These are phyloP conservation scores for Cantharis nigra DNA, from an alignment of 2,888 invertebrate species.

Conservation along the genomic window DNA sequence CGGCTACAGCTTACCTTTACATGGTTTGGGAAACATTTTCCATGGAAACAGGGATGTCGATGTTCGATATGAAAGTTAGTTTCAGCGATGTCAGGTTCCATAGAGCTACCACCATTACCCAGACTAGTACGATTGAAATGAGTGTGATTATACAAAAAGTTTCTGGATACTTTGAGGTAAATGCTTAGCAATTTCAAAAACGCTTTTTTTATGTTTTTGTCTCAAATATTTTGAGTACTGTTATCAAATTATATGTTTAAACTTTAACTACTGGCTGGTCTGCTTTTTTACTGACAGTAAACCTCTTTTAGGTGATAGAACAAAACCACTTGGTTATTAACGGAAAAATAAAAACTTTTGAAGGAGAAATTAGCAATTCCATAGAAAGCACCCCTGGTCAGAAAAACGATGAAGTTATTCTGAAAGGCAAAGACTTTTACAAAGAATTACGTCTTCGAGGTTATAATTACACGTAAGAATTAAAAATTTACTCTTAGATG, in stretches of 20 bases:
- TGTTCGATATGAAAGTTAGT: constrained; percentile 58
- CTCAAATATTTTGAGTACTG: no score
- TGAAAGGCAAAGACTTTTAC: constrained; percentile 60
- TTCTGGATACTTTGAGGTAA: constrained; percentile 46
- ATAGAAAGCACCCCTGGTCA: neutral
- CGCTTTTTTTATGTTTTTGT: no score
- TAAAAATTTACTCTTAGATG: neutral
- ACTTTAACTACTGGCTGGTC: no score
- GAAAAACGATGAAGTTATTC: neutral
- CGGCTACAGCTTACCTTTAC: constrained; percentile 64
- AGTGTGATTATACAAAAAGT: constrained; percentile 39
- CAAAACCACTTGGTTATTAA: constrained; percentile 70
- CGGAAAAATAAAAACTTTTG: constrained; percentile 64
- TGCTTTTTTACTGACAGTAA: no score
- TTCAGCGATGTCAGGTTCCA: constrained; percentile 65
- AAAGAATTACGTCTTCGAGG: constrained; percentile 68
- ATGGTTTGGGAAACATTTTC: constrained; percentile 62
- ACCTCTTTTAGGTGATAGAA: constrained; percentile 63
- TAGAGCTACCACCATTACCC: constrained; percentile 61
- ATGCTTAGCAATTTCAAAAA: no score
- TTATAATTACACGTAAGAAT: constrained; percentile 57
- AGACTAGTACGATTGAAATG: constrained; percentile 45
- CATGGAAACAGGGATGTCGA: constrained; percentile 47
- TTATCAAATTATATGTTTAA: no score
- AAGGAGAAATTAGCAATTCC: neutral